A percentile compares a stretch with the other conserved stretches of the same genome.
phyloP scores from a whole-genome alignment of 2,797 vertebrate species.

The Halcyon chelicuti region DNA sequence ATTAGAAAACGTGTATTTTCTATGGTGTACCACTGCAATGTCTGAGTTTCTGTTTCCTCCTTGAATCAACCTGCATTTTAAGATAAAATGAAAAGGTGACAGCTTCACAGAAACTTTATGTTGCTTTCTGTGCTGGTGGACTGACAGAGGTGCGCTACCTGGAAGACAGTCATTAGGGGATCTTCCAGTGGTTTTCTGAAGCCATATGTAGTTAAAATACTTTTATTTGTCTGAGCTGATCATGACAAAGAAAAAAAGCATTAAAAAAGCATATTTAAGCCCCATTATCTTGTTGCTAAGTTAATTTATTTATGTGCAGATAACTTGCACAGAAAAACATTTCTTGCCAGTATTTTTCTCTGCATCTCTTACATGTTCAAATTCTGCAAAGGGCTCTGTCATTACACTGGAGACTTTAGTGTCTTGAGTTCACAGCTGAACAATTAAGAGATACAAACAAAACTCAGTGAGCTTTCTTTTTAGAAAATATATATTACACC shows the following conservation, averaged over 20 bases:
- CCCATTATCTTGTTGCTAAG: not conserved
- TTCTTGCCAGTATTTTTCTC: not conserved
- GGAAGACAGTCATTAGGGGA: not conserved
- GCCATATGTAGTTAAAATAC: not conserved
- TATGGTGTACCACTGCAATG: not conserved
- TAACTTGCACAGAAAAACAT: not conserved
- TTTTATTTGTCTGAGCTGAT: not conserved
- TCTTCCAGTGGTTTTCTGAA: not conserved
- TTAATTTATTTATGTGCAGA: not conserved
- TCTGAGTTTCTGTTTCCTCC: not conserved
- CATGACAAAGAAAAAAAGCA: not conserved
- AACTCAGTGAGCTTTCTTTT: not conserved
- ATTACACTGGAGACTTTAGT: not conserved
- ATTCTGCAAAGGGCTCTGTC: not conserved
- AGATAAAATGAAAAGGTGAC: not conserved
- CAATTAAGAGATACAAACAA: not conserved
- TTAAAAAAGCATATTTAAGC: not conserved
- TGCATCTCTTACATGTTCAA: not conserved
- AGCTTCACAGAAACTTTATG: not conserved
- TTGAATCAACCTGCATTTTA: not conserved
- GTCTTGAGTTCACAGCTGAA: not conserved
- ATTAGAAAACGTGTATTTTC: not conserved
- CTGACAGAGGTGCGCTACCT: not conserved
- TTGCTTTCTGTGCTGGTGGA: not conserved
- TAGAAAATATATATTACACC: not conserved